Evolutionary conservation across 1,140 invertebrate species (phyloP), one percentile per base, ranked within the genome.

Genomic region (Sycophaga agraensis): DNA sequence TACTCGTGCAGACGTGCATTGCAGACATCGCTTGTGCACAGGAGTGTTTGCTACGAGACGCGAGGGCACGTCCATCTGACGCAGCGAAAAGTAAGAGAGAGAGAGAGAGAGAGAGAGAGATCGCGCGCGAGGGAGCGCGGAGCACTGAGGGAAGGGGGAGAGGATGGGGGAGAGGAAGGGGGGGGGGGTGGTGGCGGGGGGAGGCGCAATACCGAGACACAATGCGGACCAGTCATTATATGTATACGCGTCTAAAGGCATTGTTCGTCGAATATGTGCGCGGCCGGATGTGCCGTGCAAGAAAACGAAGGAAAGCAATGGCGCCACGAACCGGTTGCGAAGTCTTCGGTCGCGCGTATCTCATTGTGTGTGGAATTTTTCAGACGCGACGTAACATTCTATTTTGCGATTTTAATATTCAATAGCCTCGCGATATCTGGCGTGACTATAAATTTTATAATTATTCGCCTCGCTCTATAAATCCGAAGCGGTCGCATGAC

Each of bases 211-310:
- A 21, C 26, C 37, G 50, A 9, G 54, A 51, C 39, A 72, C 65
- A 70, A 74, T 72, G 53, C 64, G 59, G 55, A 65, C 67, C 67
- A 69, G 70, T 73, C 68, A 74, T 74, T 72, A 63, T 46, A 72
- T 64, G 35, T 72, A 63, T 46, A 72, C 65, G 35, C 62, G 65
- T 63, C 69, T 66, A 66, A 66, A 68, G 62, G 59, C 62, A 73
- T 74, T 73, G 74, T 74, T 67, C 67, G 49, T 22, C 49, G 64
- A 54, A 63, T 50, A 48, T 19, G 50, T 17, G 40, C 60, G 28
- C 49, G 48, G 64, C 66, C 67, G 68, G 63, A 72, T 68, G 67
- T 53, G 28, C 64, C n/a, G 34, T 48, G 34, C 42, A 64, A 66
- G 51, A 70, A 66, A 58, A 69, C 59, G 46, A 55, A 69, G 63